These are phyloP conservation scores for Diglossa cyanea DNA, from an alignment of 2,797 vertebrate genomes.

Conservation along the genomic window DNA sequence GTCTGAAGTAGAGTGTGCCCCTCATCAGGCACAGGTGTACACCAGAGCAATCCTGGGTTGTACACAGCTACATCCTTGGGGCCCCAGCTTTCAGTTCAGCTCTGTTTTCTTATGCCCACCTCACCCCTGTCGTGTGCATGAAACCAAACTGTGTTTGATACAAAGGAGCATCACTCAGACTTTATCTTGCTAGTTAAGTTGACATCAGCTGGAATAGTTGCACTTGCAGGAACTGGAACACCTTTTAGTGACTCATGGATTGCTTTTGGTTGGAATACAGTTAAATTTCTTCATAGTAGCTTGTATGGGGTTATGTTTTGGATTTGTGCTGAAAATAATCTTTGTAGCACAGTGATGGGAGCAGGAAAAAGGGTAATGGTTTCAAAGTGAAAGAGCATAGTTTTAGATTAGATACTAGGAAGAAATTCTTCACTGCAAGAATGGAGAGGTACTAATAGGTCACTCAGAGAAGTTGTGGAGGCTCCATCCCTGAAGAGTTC, in stretches of 20 bases:
- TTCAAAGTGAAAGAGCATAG: background rate
- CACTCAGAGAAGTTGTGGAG: background rate
- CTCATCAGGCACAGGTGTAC: background rate
- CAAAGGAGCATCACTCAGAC: background rate
- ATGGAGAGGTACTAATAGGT: background rate
- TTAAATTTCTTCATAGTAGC: background rate
- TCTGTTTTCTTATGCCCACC: background rate
- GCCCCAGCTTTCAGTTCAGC: background rate
- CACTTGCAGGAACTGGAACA: background rate
- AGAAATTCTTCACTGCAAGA: background rate
- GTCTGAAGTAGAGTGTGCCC: background rate
- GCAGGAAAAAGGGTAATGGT: background rate
- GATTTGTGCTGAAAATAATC: background rate
- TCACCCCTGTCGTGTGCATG: accelerated
- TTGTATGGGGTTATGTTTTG: background rate
- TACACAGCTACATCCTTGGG: background rate
- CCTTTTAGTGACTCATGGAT: background rate
- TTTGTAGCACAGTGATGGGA: background rate
- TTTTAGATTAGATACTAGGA: background rate
- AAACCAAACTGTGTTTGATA: background rate
- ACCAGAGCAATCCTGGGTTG: background rate
- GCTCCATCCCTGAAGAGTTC: background rate
- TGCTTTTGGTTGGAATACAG: background rate
- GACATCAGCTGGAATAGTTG: background rate
- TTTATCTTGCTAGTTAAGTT: background rate